Evolutionary conservation across 2,797 vertebrate species (phyloP), one percentile per base, ranked within the genome.

Genomic region (Heliangelus exortis): DNA sequence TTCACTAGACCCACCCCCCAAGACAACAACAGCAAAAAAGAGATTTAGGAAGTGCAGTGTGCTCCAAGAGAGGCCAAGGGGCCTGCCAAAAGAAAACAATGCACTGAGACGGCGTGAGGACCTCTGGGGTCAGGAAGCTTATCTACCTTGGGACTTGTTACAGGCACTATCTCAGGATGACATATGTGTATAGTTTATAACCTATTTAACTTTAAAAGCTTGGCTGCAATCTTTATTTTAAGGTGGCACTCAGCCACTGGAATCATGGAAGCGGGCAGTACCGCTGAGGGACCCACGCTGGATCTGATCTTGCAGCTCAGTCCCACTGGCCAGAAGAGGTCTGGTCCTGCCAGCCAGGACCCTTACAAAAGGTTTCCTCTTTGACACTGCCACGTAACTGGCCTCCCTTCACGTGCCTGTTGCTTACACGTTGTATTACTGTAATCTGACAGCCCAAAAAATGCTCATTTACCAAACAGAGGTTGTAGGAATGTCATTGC

Each of bases 101-200:
- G 81, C 0, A 1, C 75, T 80, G 80, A 39, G 1, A 0, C 4
- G 6, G 93, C 20, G 2, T 45, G 83, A 91, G 89, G 85, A 97
- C 74, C 73, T 89, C 84, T 81, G 93, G 20, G 34, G 77, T 94
- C 93, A 96, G 95, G 95, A 96, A 96, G 80, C 50, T 92, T 54
- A 51, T 92, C 93, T 95, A 33, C 91, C 88, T 91, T 95, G 89
- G 91, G 83, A 88, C 91, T 93, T 92, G 80, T 61, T 84, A 87
- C 50, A 72, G 83, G 78, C 91, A 65, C 87, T 93, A 96, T 97
- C 95, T 97, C 96, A 97, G 96, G 95, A 93, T 94, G 75, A 82
- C 85, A 84, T 71, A 63, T 79, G 83, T 92, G 77, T 90, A 65
- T 79, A 84, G 93, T 93, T 96, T 82, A 74, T 82, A 76, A 76